Evolutionary conservation across 2,888 invertebrate species (phyloP).

Genomic region (Alitta virens): DNA sequence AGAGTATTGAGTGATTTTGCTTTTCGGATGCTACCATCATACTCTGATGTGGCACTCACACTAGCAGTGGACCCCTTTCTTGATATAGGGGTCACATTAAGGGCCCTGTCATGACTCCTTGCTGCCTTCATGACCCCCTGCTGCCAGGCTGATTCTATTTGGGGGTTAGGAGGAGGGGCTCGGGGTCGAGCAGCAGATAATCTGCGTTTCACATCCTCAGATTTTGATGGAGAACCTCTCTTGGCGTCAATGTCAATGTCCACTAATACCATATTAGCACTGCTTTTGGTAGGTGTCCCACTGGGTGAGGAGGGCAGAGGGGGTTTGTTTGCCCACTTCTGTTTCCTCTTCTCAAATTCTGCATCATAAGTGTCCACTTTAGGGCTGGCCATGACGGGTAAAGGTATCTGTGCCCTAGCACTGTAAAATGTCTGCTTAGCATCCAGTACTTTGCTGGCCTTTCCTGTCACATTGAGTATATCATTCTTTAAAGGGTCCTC

Average conservation of each 20-base stretch:
- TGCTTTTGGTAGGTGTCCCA: too few relatives aligned
- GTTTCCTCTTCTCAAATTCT: slow-evolving; percentile 15
- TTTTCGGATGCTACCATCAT: background rate
- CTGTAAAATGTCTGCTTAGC: too few relatives aligned
- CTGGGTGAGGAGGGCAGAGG: background rate
- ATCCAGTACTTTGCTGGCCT: background rate
- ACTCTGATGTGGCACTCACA: background rate
- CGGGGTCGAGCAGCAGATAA: slow-evolving; percentile 8
- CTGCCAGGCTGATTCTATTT: slow-evolving; percentile 16
- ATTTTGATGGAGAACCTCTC: background rate
- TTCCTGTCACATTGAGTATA: slow-evolving; percentile 4
- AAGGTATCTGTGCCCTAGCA: background rate
- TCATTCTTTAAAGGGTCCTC: background rate
- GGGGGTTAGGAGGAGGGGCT: slow-evolving; percentile 13
- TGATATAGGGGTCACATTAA: background rate
- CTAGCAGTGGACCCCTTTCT: background rate
- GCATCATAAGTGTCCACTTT: slow-evolving; percentile 2
- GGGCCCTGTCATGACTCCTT: slow-evolving; percentile 14
- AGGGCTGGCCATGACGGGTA: background rate
- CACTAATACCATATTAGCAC: slow-evolving; percentile 5
- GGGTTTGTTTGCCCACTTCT: slow-evolving; percentile 1
- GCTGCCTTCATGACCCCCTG: slow-evolving; percentile 1
- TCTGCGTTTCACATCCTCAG: slow-evolving; percentile 15
- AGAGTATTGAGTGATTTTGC: slow-evolving; percentile 9
- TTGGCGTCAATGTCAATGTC: slow-evolving; percentile 15